A percentile compares a stretch with the other conserved stretches of the same genome.
These are phyloP conservation scores for Tiliqua scincoides DNA, from an alignment of 2,113 vertebrate species.

Conservation along the genomic window DNA sequence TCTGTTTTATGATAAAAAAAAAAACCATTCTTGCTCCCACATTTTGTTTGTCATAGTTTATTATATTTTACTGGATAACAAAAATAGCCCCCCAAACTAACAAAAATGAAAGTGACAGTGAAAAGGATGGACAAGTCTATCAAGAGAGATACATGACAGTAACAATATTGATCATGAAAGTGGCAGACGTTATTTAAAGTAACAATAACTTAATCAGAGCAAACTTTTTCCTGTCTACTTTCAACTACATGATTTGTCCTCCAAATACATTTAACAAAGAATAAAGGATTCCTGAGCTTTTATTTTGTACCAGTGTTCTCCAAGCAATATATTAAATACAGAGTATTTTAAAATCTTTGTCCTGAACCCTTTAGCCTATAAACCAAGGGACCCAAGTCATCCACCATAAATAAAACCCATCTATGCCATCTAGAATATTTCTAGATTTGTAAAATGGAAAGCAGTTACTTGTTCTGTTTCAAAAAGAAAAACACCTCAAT, in stretches of 20 bases:
- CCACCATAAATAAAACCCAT: slow-evolving; percentile 61
- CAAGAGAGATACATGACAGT: slow-evolving; percentile 47
- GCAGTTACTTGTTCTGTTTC: slow-evolving; percentile 11
- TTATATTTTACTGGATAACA: slow-evolving; percentile 43
- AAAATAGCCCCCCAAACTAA: slow-evolving; percentile 49
- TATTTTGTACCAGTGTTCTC: slow-evolving; percentile 61
- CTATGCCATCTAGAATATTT: slow-evolving; percentile 38
- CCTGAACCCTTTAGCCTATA: slow-evolving; percentile 39
- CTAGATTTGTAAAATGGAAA: slow-evolving; percentile 32
- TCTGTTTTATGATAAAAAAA: not conserved
- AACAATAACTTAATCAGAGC: slow-evolving; percentile 54
- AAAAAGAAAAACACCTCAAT: slow-evolving; percentile 43
- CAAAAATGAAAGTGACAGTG: slow-evolving; percentile 46
- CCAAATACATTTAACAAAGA: slow-evolving; percentile 61
- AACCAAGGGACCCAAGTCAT: slow-evolving; percentile 44
- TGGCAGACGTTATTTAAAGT: slow-evolving; percentile 56
- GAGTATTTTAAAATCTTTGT: slow-evolving; percentile 34
- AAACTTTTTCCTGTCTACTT: slow-evolving; percentile 33
- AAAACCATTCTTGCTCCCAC: not conserved
- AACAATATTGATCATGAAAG: slow-evolving; percentile 54
- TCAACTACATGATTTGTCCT: slow-evolving; percentile 51
- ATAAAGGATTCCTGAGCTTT: slow-evolving; percentile 65
- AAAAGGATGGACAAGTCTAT: slow-evolving; percentile 51
- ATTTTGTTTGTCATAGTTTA: slow-evolving; percentile 65
- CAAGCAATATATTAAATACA: slow-evolving; percentile 20